Base-by-base conservation (phyloP, 2,797 vertebrate genomes). In the Malurus leucopterus region DNA sequence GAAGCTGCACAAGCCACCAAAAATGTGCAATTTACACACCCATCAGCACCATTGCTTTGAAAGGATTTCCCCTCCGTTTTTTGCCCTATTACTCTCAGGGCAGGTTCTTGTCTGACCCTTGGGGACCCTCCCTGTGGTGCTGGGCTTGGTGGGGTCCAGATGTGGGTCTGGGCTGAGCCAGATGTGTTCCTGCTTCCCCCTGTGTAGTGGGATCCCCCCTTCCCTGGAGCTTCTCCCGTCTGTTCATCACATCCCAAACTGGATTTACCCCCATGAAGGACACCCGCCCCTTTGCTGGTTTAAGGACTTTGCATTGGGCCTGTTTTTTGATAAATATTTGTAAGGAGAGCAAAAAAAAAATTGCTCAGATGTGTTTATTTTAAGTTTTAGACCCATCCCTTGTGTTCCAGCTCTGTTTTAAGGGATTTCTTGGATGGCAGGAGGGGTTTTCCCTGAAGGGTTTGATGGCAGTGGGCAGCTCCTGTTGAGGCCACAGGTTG, bases 231-330 rank as follows among this genome's bases (percentile, higher is more conserved):
- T 27, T 1, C 44, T 54, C 54, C 65, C 34, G 8, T 5, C 24
- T 22, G 6, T 29, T 44, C 43, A 6, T 68, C 63, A 24, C 53
- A 64, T 17, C 78, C 80, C 59, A 47, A 61, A 65, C 11, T 7
- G 49, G 34, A 32, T 30, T 8, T 9, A 26, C 1, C 9, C 17
- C 71, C 13, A 2, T 27, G 32, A 13, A 0, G 2, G 43, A 13
- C 55, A 30, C n/a, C 40, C 34, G n/a, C 17, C 18, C 3, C 0
- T 0, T 7, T 29, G 54, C n/a, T 65, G 47, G 1, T 32, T 32
- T 30, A 5, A 64, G 70, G 18, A 9, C 8, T 81, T 53, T 40
- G 29, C 34, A 6, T 8, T 30, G 22, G 24, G 30, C 32, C 41
- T 47, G 6, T 27, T 61, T 21, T 11, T 18, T 62, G 15, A n/a